These are phyloP conservation scores for Uria lomvia DNA, from an alignment of 2,113 vertebrate species.

Conservation along the genomic window DNA sequence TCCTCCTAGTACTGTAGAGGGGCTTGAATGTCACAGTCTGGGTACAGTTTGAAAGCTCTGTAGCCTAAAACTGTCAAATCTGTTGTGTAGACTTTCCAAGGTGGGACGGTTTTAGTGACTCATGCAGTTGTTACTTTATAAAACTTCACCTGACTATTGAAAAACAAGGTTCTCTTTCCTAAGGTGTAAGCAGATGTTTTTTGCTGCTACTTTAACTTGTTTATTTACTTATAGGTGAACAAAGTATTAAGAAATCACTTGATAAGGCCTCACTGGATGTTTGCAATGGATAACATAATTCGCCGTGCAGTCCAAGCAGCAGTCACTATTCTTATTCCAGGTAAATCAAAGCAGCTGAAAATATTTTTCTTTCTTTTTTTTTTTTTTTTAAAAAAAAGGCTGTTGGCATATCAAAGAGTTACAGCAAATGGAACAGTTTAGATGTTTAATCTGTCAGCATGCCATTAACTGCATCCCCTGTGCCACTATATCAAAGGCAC, in stretches of 20 bases:
- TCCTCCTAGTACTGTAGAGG: not conserved
- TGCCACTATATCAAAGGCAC: not conserved
- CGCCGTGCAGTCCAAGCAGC: slow-evolving; percentile 90
- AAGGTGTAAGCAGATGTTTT: not conserved
- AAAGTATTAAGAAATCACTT: slow-evolving; percentile 91
- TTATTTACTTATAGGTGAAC: slow-evolving; percentile 81
- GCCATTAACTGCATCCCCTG: not conserved
- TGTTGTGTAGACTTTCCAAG: not conserved
- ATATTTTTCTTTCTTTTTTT: not conserved
- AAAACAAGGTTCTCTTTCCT: not conserved
- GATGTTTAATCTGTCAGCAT: not conserved
- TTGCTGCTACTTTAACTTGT: not conserved
- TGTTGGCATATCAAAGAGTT: not conserved
- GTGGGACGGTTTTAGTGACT: not conserved
- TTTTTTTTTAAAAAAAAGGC: not conserved
- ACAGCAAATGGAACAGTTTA: not conserved
- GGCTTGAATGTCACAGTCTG: not conserved
- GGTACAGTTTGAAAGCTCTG: not conserved
- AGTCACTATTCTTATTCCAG: slow-evolving; percentile 90
- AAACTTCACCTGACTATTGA: not conserved
- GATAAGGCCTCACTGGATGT: slow-evolving; percentile 95
- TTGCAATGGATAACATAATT: slow-evolving; percentile 95
- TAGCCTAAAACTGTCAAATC: not conserved
- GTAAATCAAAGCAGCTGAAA: slow-evolving; percentile 67
- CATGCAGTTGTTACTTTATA: not conserved